Percentiles rank a stretch among this genome's conserved stretches.
Conservation (phyloP, 1,140 invertebrate genomes). For the Batillaria attramentaria region DNA sequence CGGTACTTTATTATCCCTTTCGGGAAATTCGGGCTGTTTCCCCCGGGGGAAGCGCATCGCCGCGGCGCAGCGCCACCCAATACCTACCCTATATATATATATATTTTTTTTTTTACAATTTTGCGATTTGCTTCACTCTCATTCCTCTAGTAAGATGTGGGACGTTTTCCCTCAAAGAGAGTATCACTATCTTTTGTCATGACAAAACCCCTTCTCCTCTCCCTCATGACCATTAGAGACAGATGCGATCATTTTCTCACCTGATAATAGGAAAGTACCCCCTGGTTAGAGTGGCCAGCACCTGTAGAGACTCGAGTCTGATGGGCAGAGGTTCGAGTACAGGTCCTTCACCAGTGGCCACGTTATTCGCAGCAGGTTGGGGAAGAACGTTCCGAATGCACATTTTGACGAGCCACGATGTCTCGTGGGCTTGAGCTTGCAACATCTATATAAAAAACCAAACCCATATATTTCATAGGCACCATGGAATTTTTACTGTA, state of each 20-base stretch:
- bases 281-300: slow-evolving; percentile 80
- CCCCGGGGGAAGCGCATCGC: too few species aligned
- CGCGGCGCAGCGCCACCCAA: too few species aligned
- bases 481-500: too few species aligned
- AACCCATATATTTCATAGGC: background rate
- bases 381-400: slow-evolving; percentile 68
- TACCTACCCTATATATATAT: too few species aligned
- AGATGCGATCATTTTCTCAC: too few species aligned
- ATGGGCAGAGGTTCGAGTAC: slow-evolving; percentile 75
- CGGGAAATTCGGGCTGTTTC: too few species aligned
- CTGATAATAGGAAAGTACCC: slow-evolving; percentile 77
- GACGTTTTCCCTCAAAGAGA: too few species aligned
- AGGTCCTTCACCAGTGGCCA: background rate
- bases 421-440: slow-evolving; percentile 53
- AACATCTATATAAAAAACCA: slow-evolving; percentile 24
- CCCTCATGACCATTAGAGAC: background rate
- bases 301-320: slow-evolving; percentile 83
- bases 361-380: slow-evolving; percentile 17
- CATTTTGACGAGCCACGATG: slow-evolving; percentile 70
- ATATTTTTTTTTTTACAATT: too few species aligned
- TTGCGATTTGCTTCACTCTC: too few species aligned
- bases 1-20: too few species aligned
- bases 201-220: background rate
- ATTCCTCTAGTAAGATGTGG: too few species aligned
- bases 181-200: too few species aligned